Conservation (phyloP, 2,113 vertebrate species). For the Mobula hypostoma region DNA sequence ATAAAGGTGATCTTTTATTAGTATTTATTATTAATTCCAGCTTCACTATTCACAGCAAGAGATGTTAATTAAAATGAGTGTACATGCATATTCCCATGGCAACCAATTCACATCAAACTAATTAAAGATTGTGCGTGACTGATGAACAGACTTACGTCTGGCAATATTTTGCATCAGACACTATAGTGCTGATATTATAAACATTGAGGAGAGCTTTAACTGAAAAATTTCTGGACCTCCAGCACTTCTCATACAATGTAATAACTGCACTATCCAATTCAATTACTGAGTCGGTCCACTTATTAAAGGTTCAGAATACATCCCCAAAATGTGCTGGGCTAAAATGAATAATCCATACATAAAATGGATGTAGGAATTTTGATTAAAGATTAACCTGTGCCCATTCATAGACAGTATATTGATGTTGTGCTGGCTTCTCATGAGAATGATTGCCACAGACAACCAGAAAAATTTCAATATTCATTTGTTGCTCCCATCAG, state of each 20-base stretch:
- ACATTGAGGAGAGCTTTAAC: background rate
- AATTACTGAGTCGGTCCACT: background rate
- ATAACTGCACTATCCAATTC: background rate
- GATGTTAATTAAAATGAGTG: background rate
- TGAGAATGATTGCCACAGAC: no score
- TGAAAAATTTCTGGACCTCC: background rate
- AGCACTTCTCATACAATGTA: no score
- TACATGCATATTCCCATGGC: background rate
- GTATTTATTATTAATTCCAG: background rate
- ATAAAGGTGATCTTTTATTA: background rate
- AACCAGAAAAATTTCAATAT: no score
- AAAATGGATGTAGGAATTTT: no score
- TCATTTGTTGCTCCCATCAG: no score
- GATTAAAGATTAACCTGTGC: no score
- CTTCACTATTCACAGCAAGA: background rate
- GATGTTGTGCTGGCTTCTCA: no score
- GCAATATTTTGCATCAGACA: background rate
- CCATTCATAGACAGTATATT: no score
- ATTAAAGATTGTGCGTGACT: background rate
- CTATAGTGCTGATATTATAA: background rate
- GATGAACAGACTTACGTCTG: background rate
- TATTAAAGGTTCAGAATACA: background rate
- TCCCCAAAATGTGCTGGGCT: no score
- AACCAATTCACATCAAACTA: background rate
- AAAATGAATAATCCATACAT: no score